phyloP scores from a whole-genome alignment of 2,797 vertebrate species.

The Ctenochaetus hawaiiensis region DNA sequence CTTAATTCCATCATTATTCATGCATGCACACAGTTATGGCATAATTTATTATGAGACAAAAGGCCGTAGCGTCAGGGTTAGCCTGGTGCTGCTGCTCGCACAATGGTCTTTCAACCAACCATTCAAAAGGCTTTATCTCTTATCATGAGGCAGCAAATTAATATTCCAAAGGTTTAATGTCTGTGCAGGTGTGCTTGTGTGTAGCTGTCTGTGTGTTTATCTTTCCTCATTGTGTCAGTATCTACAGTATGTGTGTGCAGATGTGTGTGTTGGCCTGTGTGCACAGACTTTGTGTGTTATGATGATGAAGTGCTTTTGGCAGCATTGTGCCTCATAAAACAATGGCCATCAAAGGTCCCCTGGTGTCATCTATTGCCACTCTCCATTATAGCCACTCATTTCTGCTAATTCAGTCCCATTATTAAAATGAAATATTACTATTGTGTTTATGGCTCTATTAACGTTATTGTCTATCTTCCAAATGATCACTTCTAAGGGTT shows the following conservation, averaged over 20 bases:
- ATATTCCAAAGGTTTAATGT: conserved; percentile 51
- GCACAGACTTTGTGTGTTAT: conserved; percentile 26
- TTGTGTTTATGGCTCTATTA: conserved; percentile 45
- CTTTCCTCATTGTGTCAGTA: background rate
- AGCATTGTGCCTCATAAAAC: conserved; percentile 41
- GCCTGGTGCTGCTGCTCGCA: conserved; percentile 22
- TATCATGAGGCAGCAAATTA: conserved; percentile 56
- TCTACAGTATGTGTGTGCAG: background rate
- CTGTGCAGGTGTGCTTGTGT: background rate
- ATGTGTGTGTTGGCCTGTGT: conserved; percentile 13
- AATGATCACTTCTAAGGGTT: conserved; percentile 29
- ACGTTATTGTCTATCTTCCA: conserved; percentile 31
- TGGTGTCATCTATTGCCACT: conserved; percentile 38
- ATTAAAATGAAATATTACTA: conserved; percentile 51
- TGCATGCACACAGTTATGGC: conserved; percentile 11
- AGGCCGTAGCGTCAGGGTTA: conserved; percentile 3
- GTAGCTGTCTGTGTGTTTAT: conserved; percentile 4
- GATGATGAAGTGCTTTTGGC: conserved; percentile 45
- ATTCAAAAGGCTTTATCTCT: conserved; percentile 61
- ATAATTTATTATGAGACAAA: conserved; percentile 59
- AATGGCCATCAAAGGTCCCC: conserved; percentile 52
- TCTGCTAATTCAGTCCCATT: conserved; percentile 34
- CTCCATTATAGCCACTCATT: conserved; percentile 37
- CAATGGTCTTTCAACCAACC: conserved; percentile 55
- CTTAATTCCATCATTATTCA: conserved; percentile 27